Conservation (phyloP, 1,140 invertebrate genomes). For the Macrobrachium rosenbergii region DNA sequence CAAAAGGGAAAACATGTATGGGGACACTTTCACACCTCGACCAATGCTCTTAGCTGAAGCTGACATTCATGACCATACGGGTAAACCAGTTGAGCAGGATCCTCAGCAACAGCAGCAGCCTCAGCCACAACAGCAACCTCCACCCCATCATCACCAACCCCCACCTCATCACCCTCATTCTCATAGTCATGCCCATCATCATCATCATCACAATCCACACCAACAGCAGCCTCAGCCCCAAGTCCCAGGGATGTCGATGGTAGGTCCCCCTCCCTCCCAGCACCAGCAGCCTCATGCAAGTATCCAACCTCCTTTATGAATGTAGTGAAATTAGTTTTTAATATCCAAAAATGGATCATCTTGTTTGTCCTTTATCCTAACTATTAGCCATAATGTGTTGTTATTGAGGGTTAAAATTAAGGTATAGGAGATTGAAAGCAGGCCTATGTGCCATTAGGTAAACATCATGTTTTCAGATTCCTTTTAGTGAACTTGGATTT, state of each 20-base stretch:
- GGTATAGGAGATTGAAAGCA: too few relatives aligned
- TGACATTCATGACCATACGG: slow-evolving; percentile 30
- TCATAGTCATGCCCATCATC: not conserved
- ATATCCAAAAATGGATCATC: too few relatives aligned
- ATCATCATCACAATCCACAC: slow-evolving; percentile 4
- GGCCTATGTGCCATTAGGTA: too few relatives aligned
- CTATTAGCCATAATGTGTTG: too few relatives aligned
- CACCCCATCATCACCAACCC: not conserved
- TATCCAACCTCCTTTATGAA: not conserved
- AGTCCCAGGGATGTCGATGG: not conserved
- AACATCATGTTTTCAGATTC: too few relatives aligned
- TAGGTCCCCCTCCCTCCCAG: not conserved
- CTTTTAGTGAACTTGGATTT: too few relatives aligned
- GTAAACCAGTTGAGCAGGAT: not conserved
- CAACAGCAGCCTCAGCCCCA: slow-evolving; percentile 27
- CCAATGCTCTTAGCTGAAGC: slow-evolving; percentile 39
- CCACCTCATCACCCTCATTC: not conserved
- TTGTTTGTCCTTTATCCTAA: too few relatives aligned
- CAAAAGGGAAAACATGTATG: slow-evolving; percentile 68
- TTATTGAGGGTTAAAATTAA: too few relatives aligned
- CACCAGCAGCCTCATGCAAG: not conserved
- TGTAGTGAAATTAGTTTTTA: not conserved
- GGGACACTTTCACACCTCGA: slow-evolving; percentile 69
- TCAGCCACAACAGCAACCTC: slow-evolving; percentile 5
- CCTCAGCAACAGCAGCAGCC: slow-evolving; percentile 17